Base-by-base conservation (phyloP, 2,888 invertebrate genomes). In the Dermolepida albohirtum region DNA sequence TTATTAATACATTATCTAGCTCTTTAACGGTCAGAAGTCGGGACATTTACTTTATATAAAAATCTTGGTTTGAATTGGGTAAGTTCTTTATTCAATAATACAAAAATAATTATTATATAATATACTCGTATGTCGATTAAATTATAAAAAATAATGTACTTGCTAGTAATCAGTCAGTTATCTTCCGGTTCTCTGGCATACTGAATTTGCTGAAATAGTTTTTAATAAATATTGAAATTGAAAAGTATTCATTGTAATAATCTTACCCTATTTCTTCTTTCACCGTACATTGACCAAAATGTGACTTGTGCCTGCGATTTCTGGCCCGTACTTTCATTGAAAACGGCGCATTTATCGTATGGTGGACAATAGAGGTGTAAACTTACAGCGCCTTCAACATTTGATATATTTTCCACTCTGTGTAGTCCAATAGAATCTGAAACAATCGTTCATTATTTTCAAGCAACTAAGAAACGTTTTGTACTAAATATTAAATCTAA, bases 331-430 rank as follows among this genome's bases (percentile, higher is more conserved):
- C 91, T 90, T 78, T 95, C 92, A 79, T 98, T 97, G 81, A 98
- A 99, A 34, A 95, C 91, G 34, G 90, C 88, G 82, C 98, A 99
- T 72, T 89, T 85, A 74, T 91, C 87, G 80, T 95, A 98, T 0
- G 97, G 97, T 0, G 97, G 99, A 74, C 94, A 94, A 84, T 99
- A 99, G 1, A 99, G 87, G 81, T 99, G 99, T 27, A 99, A 86
- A 5, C 96, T 96, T 0, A 98, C 93, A 0, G 97, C 93, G 0
- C 91, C 88, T 78, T 97, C 94, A 27, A 92, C 89, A 79, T 96
- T 92, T 8, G 95, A 96, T 0, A 93, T 89, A 82, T 99, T 99
- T 85, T 97, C 97, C 74, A 99, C 95, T 0, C 98, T 90, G 81
- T 99, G 98, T 11, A 99, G 87, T 0, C 98, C 99, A 74, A 98